Percentiles rank a stretch among this genome's conserved stretches.
These are phyloP conservation scores for Hypotaenidia philippensis DNA, from an alignment of 2,797 vertebrate species.

Conservation along the genomic window DNA sequence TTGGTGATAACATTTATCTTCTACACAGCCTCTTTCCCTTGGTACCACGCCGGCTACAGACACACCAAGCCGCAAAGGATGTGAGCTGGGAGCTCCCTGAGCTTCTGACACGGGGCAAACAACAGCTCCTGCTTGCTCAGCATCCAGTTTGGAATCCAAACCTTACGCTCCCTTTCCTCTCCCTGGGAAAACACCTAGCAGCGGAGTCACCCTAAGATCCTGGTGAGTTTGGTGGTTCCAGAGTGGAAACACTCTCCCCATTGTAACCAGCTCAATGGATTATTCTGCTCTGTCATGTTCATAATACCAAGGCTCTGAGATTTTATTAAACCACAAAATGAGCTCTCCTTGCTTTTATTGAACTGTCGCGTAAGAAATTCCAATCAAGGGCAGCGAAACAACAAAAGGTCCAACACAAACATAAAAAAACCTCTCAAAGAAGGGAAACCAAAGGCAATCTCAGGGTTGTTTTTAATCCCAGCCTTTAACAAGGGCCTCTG, in stretches of 20 bases:
- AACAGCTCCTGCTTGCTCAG: background rate
- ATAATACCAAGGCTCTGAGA: background rate
- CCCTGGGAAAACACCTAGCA: background rate
- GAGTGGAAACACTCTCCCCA: background rate
- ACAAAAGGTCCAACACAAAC: background rate
- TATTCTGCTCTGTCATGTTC: background rate
- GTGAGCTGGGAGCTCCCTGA: background rate
- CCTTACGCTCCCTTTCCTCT: background rate
- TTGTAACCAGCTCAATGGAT: background rate
- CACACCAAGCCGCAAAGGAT: background rate
- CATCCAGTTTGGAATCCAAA: background rate
- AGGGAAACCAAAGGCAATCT: background rate
- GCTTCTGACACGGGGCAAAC: background rate
- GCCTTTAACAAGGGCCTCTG: background rate
- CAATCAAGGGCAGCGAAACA: background rate
- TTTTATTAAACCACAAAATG: background rate
- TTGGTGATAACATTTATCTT: background rate
- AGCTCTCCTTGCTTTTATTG: background rate
- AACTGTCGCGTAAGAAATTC: background rate
- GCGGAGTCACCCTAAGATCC: background rate
- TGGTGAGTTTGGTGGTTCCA: background rate
- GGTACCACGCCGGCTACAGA: background rate
- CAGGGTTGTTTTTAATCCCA: background rate
- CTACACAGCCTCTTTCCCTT: background rate
- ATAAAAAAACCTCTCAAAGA: background rate